Evolutionary conservation across 2,888 invertebrate genomes (phyloP), one percentile per base, ranked within the genome.

Genomic region (Liopterus haemorrhoidalis): DNA sequence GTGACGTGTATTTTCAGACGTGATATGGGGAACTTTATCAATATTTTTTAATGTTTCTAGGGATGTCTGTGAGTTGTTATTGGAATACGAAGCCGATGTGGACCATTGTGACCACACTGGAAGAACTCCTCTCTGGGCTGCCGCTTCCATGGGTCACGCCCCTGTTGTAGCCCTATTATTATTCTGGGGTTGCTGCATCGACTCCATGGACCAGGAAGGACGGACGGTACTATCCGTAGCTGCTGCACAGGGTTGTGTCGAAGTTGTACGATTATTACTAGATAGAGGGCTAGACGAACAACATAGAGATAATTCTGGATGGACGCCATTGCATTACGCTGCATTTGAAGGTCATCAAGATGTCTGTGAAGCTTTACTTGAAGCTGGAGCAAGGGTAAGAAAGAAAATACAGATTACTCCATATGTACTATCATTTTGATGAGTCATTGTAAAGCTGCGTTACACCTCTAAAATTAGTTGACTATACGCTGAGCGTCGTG

Each of bases 251-350:
- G 90, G 82, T 22, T 85, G 85, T 60, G 85, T 86, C 24, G 88
- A 90, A 56, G 91, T 94, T 6, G 94, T 95, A 1, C 77, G 88
- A 14, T 88, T 90, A 60, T 71, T 96, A 28, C 72, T 96, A 11
- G 93, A 90, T 65, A 75, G 92, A 54, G 95, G 89, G 0, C 63
- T 89, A 33, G 89, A 89, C 58, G 89, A 89, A 57, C 87, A 87
- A 49, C 89, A 89, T 61, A 72, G 88, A 14, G 96, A 96, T 64
- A 93, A 94, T 68, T 88, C 90, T 0, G 95, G 96, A 0, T 96
- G 95, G 96, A 95, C 96, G 1, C 94, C 97, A 0, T 67, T 97
- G 41, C 95, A 96, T 64, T 95, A 96, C 64, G 86, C 95, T 0
- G 90, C 95, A 9, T 95, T 94, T 64, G 93, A 96, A 73, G 86